These are phyloP conservation scores for Phyllostomus hastatus DNA, from an alignment of 2,113 vertebrate species.

Conservation along the genomic window DNA sequence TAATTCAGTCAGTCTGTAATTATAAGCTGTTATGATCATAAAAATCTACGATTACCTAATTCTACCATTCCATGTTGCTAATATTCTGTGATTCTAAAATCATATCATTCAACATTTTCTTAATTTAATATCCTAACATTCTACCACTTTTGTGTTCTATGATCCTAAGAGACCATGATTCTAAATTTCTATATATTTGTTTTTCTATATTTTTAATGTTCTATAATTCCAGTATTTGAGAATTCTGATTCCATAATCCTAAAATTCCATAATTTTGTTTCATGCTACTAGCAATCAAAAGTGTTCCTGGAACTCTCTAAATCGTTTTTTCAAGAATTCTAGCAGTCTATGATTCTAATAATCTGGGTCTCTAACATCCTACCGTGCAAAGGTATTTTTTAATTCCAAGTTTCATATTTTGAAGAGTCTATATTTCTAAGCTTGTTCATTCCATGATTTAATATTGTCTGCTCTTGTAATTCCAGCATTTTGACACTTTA, in stretches of 20 bases:
- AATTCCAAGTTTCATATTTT: neutral
- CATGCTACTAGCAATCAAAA: conserved; percentile 1
- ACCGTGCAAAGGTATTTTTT: neutral
- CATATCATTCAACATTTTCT: conserved; percentile 4
- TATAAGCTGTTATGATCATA: conserved; percentile 37
- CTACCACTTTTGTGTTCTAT: neutral
- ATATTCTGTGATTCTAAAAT: conserved; percentile 54
- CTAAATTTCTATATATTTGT: neutral
- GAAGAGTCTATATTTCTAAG: neutral
- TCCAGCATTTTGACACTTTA: neutral
- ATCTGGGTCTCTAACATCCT: conserved; percentile 1
- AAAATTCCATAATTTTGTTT: conserved; percentile 30
- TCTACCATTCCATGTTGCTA: neutral
- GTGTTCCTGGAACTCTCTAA: neutral
- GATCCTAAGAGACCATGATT: neutral
- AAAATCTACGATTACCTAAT: neutral
- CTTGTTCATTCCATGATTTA: neutral
- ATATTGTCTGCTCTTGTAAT: neutral
- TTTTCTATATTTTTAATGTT: neutral
- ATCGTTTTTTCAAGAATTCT: conserved; percentile 1
- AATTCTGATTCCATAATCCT: neutral
- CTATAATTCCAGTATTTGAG: neutral
- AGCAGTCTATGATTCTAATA: neutral
- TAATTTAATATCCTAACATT: conserved; percentile 45
- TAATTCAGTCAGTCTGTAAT: conserved; percentile 47